Evolutionary conservation across 2,888 invertebrate genomes (phyloP).

Genomic region (Hymenopus coronatus): DNA sequence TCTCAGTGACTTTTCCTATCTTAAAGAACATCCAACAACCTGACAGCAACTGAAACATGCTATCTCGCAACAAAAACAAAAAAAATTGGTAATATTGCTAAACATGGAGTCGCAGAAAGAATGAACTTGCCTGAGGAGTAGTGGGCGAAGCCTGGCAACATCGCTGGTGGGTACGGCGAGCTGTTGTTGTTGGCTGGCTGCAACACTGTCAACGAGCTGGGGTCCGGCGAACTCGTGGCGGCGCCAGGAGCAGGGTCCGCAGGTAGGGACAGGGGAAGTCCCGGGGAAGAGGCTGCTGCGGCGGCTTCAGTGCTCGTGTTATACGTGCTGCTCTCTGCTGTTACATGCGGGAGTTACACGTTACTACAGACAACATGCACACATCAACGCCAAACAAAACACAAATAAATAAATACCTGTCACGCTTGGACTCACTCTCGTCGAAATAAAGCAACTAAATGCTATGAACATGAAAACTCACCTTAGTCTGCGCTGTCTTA

Average conservation of each 20-base stretch:
- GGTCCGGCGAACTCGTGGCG: conserved; percentile 43
- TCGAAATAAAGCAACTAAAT: no score
- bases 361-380: conserved; percentile 4
- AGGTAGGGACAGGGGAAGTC: conserved; percentile 50
- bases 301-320: conserved; percentile 40
- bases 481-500: no score
- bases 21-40: no score
- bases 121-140: conserved; percentile 57
- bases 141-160: conserved; percentile 67
- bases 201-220: conserved; percentile 55
- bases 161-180: conserved; percentile 60
- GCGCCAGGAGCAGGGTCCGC: conserved; percentile 43
- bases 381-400: no score
- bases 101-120: not conserved
- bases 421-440: no score
- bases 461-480: no score
- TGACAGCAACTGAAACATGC: no score
- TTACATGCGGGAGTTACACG: conserved; percentile 2
- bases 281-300: conserved; percentile 51
- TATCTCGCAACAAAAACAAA: no score
- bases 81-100: not conserved
- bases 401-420: no score
- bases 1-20: no score
- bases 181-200: conserved; percentile 53
- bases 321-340: conserved; percentile 31